A percentile compares a stretch with the other conserved stretches of the same genome.
Conservation (phyloP, 2,113 vertebrate species). For the Epinephelus lanceolatus region DNA sequence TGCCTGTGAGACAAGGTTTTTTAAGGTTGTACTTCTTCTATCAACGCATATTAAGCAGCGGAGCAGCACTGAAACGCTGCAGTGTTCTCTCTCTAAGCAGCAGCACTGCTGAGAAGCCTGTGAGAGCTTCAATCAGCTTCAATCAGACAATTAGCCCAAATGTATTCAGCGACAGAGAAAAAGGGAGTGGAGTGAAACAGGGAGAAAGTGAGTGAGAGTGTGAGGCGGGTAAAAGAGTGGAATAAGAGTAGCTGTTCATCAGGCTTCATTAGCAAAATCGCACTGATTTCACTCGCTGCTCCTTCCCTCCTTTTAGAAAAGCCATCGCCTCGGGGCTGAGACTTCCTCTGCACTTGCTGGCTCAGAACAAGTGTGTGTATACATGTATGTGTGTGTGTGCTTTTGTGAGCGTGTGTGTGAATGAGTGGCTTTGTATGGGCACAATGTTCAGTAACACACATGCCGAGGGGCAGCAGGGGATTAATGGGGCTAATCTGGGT, state of each 20-base stretch:
- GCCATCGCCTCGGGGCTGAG: conserved; percentile 27
- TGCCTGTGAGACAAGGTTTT: conserved; percentile 12
- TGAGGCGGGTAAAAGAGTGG: conserved; percentile 15
- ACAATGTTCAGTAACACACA: conserved; percentile 58
- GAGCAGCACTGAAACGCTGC: conserved; percentile 35
- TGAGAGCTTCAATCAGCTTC: conserved; percentile 57
- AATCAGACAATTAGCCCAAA: conserved; percentile 61
- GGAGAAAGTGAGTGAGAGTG: conserved; percentile 5
- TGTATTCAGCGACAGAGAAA: conserved; percentile 54
- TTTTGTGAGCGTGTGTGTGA: conserved; percentile 41
- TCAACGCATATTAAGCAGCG: conserved; percentile 40
- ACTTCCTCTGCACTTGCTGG: conserved; percentile 60
- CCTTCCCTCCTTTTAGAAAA: conserved; percentile 31
- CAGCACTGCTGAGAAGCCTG: conserved; percentile 46
- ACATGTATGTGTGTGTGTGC: neutral
- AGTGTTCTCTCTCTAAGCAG: conserved; percentile 28
- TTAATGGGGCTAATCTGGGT: conserved; percentile 56
- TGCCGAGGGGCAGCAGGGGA: conserved; percentile 35
- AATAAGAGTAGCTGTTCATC: conserved; percentile 68
- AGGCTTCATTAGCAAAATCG: conserved; percentile 57
- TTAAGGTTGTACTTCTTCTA: conserved; percentile 10
- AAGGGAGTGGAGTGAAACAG: conserved; percentile 30
- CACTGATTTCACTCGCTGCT: conserved; percentile 43
- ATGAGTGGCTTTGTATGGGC: conserved; percentile 67
- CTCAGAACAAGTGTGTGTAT: conserved; percentile 4